These are phyloP conservation scores for Falco concolor DNA, from an alignment of 2,797 vertebrate genomes.

Conservation along the genomic window DNA sequence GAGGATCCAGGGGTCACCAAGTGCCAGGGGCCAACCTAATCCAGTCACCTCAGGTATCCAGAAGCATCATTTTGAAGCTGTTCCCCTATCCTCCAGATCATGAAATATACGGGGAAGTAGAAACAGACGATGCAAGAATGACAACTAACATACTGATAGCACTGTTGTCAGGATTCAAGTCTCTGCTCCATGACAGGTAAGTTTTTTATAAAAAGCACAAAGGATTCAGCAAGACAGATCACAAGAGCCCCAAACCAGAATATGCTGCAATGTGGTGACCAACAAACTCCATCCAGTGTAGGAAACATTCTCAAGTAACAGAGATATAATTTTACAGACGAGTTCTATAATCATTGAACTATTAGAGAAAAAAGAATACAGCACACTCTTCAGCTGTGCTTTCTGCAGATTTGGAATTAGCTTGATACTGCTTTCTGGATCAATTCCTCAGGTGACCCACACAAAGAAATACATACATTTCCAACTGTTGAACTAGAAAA, in stretches of 20 bases:
- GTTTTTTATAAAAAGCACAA: not conserved
- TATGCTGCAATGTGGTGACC: not conserved
- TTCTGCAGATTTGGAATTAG: not conserved
- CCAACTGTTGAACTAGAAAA: not conserved
- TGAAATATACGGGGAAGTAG: not conserved
- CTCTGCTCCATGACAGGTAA: not conserved
- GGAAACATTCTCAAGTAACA: not conserved
- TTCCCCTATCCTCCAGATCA: not conserved
- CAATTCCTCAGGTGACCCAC: not conserved
- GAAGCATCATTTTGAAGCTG: not conserved
- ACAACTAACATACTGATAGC: not conserved
- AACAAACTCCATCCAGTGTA: not conserved
- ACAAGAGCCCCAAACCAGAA: not conserved
- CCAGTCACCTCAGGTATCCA: not conserved
- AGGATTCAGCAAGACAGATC: not conserved
- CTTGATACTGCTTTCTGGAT: not conserved
- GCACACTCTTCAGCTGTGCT: not conserved
- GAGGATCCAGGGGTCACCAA: not conserved
- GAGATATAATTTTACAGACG: not conserved
- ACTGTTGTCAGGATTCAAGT: not conserved
- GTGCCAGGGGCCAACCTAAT: not conserved
- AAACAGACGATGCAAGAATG: not conserved
- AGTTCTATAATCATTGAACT: not conserved
- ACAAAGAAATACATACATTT: not conserved
- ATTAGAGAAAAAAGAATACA: not conserved